Conservation (phyloP, 2,113 vertebrate genomes). For the Gasterosteus aculeatus region DNA sequence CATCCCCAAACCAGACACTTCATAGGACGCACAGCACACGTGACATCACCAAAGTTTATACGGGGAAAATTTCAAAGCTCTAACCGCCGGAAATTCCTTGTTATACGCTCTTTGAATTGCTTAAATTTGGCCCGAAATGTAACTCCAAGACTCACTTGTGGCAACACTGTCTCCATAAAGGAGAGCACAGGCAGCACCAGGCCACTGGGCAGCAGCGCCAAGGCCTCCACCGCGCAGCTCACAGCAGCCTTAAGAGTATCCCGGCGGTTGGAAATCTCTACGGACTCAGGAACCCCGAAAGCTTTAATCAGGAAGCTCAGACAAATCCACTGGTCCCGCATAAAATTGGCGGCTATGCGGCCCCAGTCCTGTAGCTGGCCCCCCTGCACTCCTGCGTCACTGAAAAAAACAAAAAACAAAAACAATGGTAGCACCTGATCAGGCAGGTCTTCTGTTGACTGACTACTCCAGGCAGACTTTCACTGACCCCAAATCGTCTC, state of each 20-base stretch:
- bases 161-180: conserved; percentile 86
- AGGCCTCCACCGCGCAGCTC: conserved; percentile 81
- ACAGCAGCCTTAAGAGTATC: conserved; percentile 76
- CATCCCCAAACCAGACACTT: not conserved
- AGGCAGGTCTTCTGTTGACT: not conserved
- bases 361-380: conserved; percentile 88
- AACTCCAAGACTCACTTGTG: conserved; percentile 80
- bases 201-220: conserved; percentile 87
- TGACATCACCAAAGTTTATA: not conserved
- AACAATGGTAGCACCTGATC: not conserved
- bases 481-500: conserved; percentile 72
- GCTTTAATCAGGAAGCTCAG: conserved; percentile 81
- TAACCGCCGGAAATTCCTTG: not conserved
- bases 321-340: conserved; percentile 91
- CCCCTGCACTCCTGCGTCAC: conserved; percentile 73
- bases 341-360: conserved; percentile 83
- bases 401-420: conserved; percentile 49
- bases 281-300: conserved; percentile 17
- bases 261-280: conserved; percentile 34
- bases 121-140: not conserved
- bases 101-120: not conserved
- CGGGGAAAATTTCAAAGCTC: not conserved
- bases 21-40: not conserved
- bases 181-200: conserved; percentile 86
- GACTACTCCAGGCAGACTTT: not conserved